Evolutionary conservation across 2,888 invertebrate species (phyloP).

Genomic region (Automeris io): DNA sequence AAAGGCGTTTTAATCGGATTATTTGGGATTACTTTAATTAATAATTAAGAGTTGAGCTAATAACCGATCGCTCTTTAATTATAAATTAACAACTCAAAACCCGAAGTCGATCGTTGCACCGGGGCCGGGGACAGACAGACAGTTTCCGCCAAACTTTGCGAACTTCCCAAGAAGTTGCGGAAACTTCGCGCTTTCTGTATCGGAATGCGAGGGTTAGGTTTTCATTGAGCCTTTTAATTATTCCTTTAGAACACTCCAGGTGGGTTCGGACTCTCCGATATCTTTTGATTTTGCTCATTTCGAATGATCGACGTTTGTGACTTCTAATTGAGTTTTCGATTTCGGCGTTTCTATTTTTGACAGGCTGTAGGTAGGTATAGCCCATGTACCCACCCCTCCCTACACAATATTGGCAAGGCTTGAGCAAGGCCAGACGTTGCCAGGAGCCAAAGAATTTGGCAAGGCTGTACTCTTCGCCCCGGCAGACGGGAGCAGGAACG

Average conservation of each 20-base stretch:
- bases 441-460: no score
- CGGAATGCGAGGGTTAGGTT: conserved; percentile 66
- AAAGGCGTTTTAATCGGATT: not conserved
- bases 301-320: conserved; percentile 41
- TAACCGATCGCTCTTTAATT: conserved; percentile 10
- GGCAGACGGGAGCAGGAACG: no score
- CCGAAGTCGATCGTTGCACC: not conserved
- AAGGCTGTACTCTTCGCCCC: no score
- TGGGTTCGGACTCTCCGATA: conserved; percentile 21
- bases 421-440: no score
- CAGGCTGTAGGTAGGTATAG: no score
- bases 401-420: no score
- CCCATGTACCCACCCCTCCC: no score
- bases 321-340: conserved; percentile 38
- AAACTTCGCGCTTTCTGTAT: conserved; percentile 70
- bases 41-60: conserved; percentile 7
- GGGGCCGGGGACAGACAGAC: not conserved
- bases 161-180: conserved; percentile 41
- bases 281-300: conserved; percentile 41
- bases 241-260: conserved; percentile 55
- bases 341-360: no score
- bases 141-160: conserved; percentile 5
- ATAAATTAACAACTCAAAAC: conserved; percentile 9
- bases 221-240: conserved; percentile 74
- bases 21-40: not conserved